phyloP scores from a whole-genome alignment of 1,140 invertebrate genomes.

The Potamilus streckersoni region DNA sequence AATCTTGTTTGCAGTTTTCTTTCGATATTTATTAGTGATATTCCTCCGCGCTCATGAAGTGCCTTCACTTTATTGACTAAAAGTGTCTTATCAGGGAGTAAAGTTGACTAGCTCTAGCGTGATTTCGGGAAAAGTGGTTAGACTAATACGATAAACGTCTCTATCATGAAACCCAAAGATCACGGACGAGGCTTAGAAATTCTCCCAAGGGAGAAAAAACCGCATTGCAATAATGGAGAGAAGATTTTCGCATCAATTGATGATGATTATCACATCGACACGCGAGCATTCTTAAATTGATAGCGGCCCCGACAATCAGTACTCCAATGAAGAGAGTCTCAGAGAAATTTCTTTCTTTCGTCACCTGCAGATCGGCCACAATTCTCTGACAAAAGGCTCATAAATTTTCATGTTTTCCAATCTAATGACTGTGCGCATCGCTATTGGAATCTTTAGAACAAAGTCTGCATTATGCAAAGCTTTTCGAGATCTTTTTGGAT shows the following conservation, averaged over 20 bases:
- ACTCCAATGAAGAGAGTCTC: slow-evolving; percentile 19
- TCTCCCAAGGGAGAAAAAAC: slow-evolving; percentile 18
- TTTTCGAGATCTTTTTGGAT: slow-evolving; percentile 26
- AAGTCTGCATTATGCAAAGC: slow-evolving; percentile 35
- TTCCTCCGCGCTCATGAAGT: slow-evolving; percentile 26
- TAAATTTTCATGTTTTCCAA: slow-evolving; percentile 35
- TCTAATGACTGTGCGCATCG: slow-evolving; percentile 27
- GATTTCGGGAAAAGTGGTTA: slow-evolving; percentile 26
- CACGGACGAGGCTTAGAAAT: slow-evolving; percentile 20
- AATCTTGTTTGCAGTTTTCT: slow-evolving; percentile 16
- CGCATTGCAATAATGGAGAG: slow-evolving; percentile 9
- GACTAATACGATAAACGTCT: slow-evolving; percentile 29
- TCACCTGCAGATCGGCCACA: slow-evolving; percentile 28
- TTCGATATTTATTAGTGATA: slow-evolving; percentile 35
- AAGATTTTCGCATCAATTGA: slow-evolving; percentile 18
- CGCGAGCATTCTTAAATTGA: slow-evolving; percentile 29
- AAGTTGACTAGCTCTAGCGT: slow-evolving; percentile 22
- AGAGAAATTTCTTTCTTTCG: neutral
- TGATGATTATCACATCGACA: slow-evolving; percentile 7
- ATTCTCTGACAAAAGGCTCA: slow-evolving; percentile 30
- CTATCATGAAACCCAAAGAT: slow-evolving; percentile 17
- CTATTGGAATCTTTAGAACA: slow-evolving; percentile 35
- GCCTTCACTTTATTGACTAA: slow-evolving; percentile 8
- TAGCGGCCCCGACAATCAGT: slow-evolving; percentile 15
- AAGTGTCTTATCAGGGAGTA: slow-evolving; percentile 19